Percentiles rank a stretch among this genome's conserved stretches.
phyloP scores from a whole-genome alignment of 2,797 vertebrate species.

The Anas bahamensis region DNA sequence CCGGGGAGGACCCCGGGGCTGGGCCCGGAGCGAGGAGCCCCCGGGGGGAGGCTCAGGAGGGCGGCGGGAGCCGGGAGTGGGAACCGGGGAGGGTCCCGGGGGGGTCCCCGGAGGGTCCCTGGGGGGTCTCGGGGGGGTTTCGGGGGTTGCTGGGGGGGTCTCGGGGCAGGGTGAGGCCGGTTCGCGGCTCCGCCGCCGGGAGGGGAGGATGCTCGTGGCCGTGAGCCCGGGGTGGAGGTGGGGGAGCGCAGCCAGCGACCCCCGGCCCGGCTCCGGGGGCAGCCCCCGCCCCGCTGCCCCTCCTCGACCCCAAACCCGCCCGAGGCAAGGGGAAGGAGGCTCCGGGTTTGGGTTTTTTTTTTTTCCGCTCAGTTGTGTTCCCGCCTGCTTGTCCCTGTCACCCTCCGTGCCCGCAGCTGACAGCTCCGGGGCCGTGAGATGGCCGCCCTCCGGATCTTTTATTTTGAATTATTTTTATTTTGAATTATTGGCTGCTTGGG shows the following conservation, averaged over 20 bases:
- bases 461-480: not conserved
- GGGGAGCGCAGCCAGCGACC: no score
- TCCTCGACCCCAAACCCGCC: accelerated
- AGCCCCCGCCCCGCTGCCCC: no score
- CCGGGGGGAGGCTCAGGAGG: no score
- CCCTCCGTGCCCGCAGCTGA: accelerated
- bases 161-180: not conserved
- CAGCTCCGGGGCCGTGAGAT: not conserved
- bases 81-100: not conserved
- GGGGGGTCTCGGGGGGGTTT: not conserved
- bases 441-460: not conserved
- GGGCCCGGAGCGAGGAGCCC: no score
- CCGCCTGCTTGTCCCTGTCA: not conserved
- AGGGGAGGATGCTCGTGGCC: not conserved
- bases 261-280: not conserved
- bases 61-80: not conserved
- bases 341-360: accelerated
- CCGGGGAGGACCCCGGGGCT: no score
- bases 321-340: accelerated
- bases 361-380: accelerated
- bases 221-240: no score
- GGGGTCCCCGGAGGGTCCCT: not conserved
- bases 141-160: no score
- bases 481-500: not conserved
- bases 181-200: no score